Percentiles rank a stretch among this genome's conserved stretches.
Conservation (phyloP, 2,797 vertebrate genomes). For the Garrulus glandarius region DNA sequence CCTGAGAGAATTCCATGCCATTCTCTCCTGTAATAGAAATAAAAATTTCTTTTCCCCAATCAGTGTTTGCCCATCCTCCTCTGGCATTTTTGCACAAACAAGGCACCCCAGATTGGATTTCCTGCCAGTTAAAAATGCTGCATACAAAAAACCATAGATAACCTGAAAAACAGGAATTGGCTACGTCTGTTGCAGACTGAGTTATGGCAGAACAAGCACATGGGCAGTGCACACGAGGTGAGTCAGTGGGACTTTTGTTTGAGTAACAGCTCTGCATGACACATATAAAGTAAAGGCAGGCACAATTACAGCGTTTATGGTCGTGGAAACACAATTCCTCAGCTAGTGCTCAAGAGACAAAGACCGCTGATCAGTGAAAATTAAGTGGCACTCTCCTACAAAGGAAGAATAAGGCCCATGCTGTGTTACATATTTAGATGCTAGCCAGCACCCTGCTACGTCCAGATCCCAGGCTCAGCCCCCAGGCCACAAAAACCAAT, state of each 20-base stretch:
- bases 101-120: not conserved
- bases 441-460: not conserved
- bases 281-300: not conserved
- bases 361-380: not conserved
- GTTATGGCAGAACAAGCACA: not conserved
- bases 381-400: not conserved
- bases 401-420: not conserved
- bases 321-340: not conserved
- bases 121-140: not conserved
- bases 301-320: not conserved
- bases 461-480: not conserved
- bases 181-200: not conserved
- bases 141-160: not conserved
- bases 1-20: not conserved
- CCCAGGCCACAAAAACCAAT: not conserved
- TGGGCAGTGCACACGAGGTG: not conserved
- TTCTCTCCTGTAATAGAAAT: not conserved
- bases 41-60: not conserved
- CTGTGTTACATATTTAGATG: not conserved
- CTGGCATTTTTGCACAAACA: not conserved
- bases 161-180: not conserved
- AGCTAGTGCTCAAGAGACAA: not conserved
- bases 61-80: not conserved
- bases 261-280: constrained; percentile 1
- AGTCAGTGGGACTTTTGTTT: not conserved